These are phyloP conservation scores for Hedya salicella DNA, from an alignment of 2,888 invertebrate genomes.

Conservation along the genomic window DNA sequence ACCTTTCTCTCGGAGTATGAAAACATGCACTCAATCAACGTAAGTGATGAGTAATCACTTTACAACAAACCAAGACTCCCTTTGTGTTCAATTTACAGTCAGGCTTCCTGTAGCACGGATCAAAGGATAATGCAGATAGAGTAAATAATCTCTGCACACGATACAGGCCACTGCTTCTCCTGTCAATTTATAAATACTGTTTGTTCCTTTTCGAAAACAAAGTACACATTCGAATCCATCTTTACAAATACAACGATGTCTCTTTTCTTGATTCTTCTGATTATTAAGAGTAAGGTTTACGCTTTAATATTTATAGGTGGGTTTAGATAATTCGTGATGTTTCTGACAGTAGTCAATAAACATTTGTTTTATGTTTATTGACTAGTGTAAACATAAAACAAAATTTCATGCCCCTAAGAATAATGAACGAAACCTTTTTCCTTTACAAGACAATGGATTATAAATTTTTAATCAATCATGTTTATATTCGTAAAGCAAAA, in stretches of 20 bases:
- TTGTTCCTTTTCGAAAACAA: neutral
- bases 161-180: neutral
- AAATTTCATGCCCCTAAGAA: no score
- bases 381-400: no score
- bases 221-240: neutral
- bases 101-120: constrained; percentile 5
- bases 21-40: constrained; percentile 8
- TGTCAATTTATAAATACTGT: neutral
- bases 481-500: no score
- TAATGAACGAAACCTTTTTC: no score
- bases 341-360: no score
- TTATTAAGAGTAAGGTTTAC: no score
- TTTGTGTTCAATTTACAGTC: constrained; percentile 15
- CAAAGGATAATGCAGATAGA: neutral
- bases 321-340: no score
- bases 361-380: no score
- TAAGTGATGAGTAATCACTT: constrained; percentile 19
- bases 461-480: no score
- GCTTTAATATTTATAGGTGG: no score
- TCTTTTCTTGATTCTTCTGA: no score
- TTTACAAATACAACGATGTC: neutral
- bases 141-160: constrained; percentile 9
- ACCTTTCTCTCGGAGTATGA: constrained; percentile 24
- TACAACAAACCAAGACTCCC: neutral
- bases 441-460: no score